Percentiles rank a stretch among this genome's conserved stretches.
These are phyloP conservation scores for Keiferia lycopersicella DNA, from an alignment of 2,888 invertebrate genomes.

Conservation along the genomic window DNA sequence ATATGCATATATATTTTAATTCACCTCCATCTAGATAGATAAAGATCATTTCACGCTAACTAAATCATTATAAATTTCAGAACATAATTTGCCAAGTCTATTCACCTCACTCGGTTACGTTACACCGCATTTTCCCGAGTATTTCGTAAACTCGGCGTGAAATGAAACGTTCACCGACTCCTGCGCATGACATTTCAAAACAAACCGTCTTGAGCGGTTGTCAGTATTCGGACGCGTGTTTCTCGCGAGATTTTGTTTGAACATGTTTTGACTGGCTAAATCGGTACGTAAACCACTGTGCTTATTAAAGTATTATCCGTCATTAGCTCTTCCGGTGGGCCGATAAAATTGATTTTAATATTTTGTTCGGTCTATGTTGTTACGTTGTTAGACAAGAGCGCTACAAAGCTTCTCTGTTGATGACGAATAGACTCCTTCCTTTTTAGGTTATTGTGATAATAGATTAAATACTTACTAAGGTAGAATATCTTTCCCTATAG, in stretches of 20 bases:
- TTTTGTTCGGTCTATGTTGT: not conserved
- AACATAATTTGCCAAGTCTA: not conserved
- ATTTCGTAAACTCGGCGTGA: conserved; percentile 51
- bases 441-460: no score
- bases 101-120: not conserved
- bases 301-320: conserved; percentile 37
- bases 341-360: not conserved
- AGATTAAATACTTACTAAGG: no score
- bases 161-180: conserved; percentile 62
- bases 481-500: no score
- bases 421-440: no score
- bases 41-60: not conserved
- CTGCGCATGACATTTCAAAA: conserved; percentile 72
- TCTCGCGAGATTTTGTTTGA: conserved; percentile 54
- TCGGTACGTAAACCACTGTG: conserved; percentile 58
- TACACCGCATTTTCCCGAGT: conserved; percentile 31
- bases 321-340: conserved; percentile 12
- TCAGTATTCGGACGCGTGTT: conserved; percentile 60
- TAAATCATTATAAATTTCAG: not conserved
- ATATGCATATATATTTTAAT: no score
- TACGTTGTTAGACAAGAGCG: no score
- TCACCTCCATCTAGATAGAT: no score
- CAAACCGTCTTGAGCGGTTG: conserved; percentile 63
- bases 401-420: no score
- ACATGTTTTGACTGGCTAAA: conserved; percentile 73